Evolutionary conservation across 2,797 vertebrate genomes (phyloP), one percentile per base, ranked within the genome.

Genomic region (Cephalopachus bancanus): DNA sequence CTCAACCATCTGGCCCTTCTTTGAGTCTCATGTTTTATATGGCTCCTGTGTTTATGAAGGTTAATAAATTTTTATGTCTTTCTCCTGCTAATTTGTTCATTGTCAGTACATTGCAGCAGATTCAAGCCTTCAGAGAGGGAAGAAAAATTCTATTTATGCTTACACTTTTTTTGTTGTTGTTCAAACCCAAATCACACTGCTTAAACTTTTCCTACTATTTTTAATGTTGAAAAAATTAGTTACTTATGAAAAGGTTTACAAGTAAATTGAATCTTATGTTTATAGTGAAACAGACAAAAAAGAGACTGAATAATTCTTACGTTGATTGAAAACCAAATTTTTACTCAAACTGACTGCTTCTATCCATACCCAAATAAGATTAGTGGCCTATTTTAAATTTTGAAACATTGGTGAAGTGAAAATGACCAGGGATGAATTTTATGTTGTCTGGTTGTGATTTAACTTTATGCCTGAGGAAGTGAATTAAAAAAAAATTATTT

Each of bases 281-380:
- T 87, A 78, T 91, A 87, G 51, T 14, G 71, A 95, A 53, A 88
- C 17, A 24, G 59, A 64, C 28, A 81, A 83, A 85, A 91, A 75
- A 67, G 55, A 96, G 62, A 33, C 87, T 87, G n/a, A 86, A 92
- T 93, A 81, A 76, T 94, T 85, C 64, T 97, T 74, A 83, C 59
- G 10, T 59, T 97, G 69, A 83, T 59, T 80, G 91, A 92, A 93
- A 96, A 94, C 78, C 92, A 60, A 96, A 96, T 89, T 94, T n/a
- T 92, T 80, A 81, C 24, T 93, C 55, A 92, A 14, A 88, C 16
- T 76, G 55, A 76, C 72, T 84, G 30, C 14, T 91, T 92, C 83
- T 4, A 51, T 75, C 62, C 57, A 65, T 71, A 67, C 17, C 11
- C 10, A 5, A 84, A 83, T 89, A 91, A 94, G 49, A 49, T 80